Percentiles rank a stretch among this genome's conserved stretches.
phyloP scores from a whole-genome alignment of 2,888 invertebrate genomes.

The Hyppa rectilinea region DNA sequence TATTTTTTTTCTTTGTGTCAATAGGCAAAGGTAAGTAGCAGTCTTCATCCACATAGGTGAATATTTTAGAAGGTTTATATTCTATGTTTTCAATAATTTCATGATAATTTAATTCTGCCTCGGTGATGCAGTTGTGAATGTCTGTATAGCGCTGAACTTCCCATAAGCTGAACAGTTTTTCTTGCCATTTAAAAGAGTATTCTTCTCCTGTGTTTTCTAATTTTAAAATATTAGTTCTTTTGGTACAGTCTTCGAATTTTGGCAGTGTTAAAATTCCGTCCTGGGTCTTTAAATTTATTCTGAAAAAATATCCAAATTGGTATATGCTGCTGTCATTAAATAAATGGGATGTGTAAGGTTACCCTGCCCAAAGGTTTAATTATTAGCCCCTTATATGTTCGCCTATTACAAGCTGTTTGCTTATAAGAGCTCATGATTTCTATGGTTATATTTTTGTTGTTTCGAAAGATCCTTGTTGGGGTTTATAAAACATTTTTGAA shows the following conservation, averaged over 20 bases:
- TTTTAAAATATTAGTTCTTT: slow-evolving; percentile 69
- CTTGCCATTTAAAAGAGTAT: slow-evolving; percentile 92
- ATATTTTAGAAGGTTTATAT: slow-evolving; percentile 80
- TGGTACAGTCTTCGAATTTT: slow-evolving; percentile 81
- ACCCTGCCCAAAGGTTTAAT: not conserved
- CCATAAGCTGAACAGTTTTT: slow-evolving; percentile 92
- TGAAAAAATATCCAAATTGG: slow-evolving; percentile 58
- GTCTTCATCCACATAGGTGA: slow-evolving; percentile 92
- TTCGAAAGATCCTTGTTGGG: too few relatives aligned
- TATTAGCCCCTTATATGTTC: too few relatives aligned
- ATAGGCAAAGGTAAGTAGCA: slow-evolving; percentile 82
- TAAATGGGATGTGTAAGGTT: not conserved
- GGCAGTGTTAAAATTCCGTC: slow-evolving; percentile 80
- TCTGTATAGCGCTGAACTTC: slow-evolving; percentile 92
- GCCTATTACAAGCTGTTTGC: too few relatives aligned
- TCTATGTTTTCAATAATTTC: slow-evolving; percentile 78
- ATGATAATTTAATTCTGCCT: slow-evolving; percentile 87
- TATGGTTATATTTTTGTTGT: too few relatives aligned
- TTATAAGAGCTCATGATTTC: too few relatives aligned
- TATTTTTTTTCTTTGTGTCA: slow-evolving; percentile 64
- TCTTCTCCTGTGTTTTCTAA: slow-evolving; percentile 74
- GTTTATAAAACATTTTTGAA: too few relatives aligned
- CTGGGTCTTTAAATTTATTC: slow-evolving; percentile 81
- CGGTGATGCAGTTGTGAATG: slow-evolving; percentile 91
- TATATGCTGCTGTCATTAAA: not conserved